These are phyloP conservation scores for Sparus aurata DNA, from an alignment of 2,797 vertebrate species.

Conservation along the genomic window DNA sequence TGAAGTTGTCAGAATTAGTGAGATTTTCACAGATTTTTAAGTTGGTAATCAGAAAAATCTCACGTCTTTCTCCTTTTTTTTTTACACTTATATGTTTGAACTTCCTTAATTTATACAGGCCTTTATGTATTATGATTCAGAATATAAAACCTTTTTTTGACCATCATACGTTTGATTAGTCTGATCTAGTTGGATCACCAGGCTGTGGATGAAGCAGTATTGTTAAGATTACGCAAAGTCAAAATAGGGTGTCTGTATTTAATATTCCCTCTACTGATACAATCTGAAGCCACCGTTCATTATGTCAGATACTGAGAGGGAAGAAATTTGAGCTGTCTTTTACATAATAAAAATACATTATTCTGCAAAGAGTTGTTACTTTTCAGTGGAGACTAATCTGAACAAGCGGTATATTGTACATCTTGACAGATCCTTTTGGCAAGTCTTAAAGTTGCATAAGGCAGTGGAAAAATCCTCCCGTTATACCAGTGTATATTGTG, in stretches of 20 bases:
- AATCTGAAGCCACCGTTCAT: background rate
- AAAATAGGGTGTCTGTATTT: background rate
- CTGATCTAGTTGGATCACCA: background rate
- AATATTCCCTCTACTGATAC: background rate
- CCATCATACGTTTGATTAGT: background rate
- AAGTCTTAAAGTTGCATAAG: conserved; percentile 30
- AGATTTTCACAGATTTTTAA: background rate
- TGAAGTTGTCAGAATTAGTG: conserved; percentile 1
- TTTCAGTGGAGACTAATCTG: background rate
- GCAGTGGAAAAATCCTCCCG: conserved; percentile 53
- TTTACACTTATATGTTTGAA: background rate
- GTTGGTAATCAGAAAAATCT: background rate
- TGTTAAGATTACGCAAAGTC: background rate
- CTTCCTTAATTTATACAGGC: background rate
- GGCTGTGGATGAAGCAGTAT: background rate
- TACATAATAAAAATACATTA: background rate
- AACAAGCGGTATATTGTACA: background rate
- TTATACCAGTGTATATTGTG: conserved; percentile 28
- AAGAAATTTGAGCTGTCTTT: background rate
- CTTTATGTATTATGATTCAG: background rate
- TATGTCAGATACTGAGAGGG: background rate
- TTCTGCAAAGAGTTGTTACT: background rate
- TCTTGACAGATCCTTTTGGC: conserved; percentile 12
- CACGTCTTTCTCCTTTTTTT: background rate
- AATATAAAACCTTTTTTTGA: background rate